These are phyloP conservation scores for Ornithoptera alexandrae DNA, from an alignment of 2,888 invertebrate genomes.

Conservation along the genomic window DNA sequence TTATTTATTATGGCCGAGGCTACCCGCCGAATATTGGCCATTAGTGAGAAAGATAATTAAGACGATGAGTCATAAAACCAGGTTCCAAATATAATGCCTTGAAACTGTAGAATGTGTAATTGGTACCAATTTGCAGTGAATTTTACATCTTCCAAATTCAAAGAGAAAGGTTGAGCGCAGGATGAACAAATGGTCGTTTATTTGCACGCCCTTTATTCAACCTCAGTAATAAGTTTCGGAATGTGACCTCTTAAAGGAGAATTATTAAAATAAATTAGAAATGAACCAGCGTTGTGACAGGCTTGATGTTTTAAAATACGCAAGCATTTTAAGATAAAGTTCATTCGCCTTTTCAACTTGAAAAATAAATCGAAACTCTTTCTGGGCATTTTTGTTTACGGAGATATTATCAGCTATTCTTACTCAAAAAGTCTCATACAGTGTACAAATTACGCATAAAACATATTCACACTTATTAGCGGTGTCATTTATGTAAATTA, in stretches of 20 bases:
- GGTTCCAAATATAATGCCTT: slow-evolving; percentile 28
- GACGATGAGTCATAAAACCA: slow-evolving; percentile 26
- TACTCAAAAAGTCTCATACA: not conserved
- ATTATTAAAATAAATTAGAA: slow-evolving; percentile 22
- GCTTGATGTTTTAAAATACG: slow-evolving; percentile 9
- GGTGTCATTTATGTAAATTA: no score
- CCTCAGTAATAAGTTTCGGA: slow-evolving; percentile 27
- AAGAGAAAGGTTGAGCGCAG: slow-evolving; percentile 36
- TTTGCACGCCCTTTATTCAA: slow-evolving; percentile 26
- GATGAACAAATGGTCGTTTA: slow-evolving; percentile 27
- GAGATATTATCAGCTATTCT: not conserved
- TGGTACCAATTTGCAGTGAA: slow-evolving; percentile 34
- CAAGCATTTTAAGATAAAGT: slow-evolving; percentile 3
- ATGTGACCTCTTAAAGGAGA: slow-evolving; percentile 30
- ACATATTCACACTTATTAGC: no score
- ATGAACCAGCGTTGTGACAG: not conserved
- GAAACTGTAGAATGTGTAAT: slow-evolving; percentile 32
- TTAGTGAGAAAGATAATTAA: slow-evolving; percentile 23
- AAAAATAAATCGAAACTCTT: not conserved
- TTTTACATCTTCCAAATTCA: slow-evolving; percentile 36
- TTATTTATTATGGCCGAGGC: not conserved
- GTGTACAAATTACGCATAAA: no score
- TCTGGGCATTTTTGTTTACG: not conserved
- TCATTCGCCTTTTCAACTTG: not conserved
- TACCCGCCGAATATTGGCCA: not conserved